These are phyloP conservation scores for Trogon surrucura DNA, from an alignment of 2,113 vertebrate genomes.

Conservation along the genomic window DNA sequence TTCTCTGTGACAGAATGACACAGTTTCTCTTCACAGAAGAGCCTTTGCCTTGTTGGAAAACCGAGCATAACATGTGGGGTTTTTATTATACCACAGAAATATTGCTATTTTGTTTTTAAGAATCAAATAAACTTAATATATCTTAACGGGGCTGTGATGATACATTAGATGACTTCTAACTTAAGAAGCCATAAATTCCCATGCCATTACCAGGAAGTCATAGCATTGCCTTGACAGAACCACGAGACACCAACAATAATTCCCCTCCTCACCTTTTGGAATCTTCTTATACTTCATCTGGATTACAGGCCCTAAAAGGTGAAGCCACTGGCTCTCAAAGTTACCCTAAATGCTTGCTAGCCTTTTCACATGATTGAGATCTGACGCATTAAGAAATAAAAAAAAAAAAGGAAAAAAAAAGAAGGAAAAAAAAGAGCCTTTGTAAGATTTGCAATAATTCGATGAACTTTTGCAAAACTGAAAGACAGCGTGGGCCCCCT, in stretches of 20 bases:
- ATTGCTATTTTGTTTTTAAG: constrained; percentile 1
- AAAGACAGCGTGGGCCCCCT: fast-evolving
- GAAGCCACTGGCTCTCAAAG: not conserved
- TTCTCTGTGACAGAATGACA: constrained; percentile 37
- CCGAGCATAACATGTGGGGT: not conserved
- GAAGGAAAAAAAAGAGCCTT: not conserved
- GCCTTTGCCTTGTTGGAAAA: not conserved
- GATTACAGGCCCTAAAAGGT: not conserved
- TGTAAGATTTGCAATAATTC: not conserved
- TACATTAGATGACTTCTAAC: not conserved
- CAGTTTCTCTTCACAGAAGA: not conserved
- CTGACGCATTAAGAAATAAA: not conserved
- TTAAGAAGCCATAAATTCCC: not conserved
- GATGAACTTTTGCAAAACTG: fast-evolving
- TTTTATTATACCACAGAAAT: not conserved
- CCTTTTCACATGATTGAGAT: not conserved
- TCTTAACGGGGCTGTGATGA: not conserved
- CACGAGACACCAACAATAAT: not conserved
- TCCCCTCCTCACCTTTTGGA: not conserved
- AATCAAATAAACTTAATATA: not conserved
- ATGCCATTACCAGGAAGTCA: not conserved
- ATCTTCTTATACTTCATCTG: not conserved
- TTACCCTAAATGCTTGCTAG: not conserved
- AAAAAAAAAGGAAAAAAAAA: not conserved
- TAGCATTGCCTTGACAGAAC: not conserved